Evolutionary conservation across 2,113 vertebrate genomes (phyloP).

Genomic region (Toxostoma redivivum): DNA sequence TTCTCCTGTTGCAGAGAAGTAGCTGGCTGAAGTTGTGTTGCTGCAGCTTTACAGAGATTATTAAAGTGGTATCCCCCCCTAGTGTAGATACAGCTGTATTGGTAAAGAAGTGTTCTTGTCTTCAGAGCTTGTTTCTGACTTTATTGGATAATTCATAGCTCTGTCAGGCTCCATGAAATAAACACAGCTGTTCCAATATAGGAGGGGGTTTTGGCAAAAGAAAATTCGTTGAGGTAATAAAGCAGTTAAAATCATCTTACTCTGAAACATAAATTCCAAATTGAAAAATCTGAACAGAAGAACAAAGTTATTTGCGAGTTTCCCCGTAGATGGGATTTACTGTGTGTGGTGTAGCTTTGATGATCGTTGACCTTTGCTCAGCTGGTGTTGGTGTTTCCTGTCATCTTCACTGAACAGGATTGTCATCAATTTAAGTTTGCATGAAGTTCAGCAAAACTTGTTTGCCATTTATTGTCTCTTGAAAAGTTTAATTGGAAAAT

Average conservation of each 20-base stretch:
- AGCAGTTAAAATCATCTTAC: neutral
- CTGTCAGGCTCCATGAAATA: neutral
- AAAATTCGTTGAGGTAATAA: neutral
- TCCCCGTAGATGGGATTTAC: neutral
- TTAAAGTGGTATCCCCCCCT: conserved; percentile 48
- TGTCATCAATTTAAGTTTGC: neutral
- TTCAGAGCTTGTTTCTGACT: neutral
- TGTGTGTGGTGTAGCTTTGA: neutral
- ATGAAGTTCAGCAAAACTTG: neutral
- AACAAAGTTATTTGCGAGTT: neutral
- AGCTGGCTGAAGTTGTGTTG: neutral
- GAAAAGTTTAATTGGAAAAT: neutral
- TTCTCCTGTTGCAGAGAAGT: neutral
- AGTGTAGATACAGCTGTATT: conserved; percentile 39
- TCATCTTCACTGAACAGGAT: neutral
- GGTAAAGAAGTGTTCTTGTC: neutral
- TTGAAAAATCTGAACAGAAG: neutral
- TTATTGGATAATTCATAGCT: neutral
- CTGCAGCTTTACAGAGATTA: neutral
- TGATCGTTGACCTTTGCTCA: neutral
- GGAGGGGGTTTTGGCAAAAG: neutral
- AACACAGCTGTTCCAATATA: conserved; percentile 1
- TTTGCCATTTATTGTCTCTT: neutral
- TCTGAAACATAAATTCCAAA: neutral
- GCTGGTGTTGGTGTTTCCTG: neutral